Evolutionary conservation across 1,140 invertebrate genomes (phyloP).

Genomic region (Proctacanthus coquilletti): DNA sequence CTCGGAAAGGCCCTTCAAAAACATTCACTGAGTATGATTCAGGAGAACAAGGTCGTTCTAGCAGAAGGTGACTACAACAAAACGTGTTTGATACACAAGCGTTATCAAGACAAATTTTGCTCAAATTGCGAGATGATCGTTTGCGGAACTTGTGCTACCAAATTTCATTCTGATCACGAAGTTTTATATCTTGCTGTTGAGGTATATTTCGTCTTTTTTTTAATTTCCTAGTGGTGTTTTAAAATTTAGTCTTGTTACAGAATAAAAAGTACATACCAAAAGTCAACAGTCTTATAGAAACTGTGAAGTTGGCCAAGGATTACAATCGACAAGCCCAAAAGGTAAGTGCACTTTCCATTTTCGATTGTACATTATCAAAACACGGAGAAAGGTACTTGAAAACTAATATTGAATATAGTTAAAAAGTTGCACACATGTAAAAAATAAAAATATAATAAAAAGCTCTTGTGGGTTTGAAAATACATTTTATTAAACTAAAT

Average conservation of each 20-base stretch:
- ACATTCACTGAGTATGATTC: conserved; percentile 9
- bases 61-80: too few relatives aligned
- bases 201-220: not conserved
- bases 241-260: conserved; percentile 4
- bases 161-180: not conserved
- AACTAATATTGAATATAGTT: too few relatives aligned
- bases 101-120: conserved; percentile 10
- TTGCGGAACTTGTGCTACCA: conserved; percentile 5
- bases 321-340: conserved; percentile 7
- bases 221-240: not conserved
- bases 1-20: conserved; percentile 16
- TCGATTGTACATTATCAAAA: too few relatives aligned
- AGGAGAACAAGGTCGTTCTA: not conserved
- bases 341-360: too few relatives aligned
- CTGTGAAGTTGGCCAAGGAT: conserved; percentile 4
- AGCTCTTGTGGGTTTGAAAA: too few relatives aligned
- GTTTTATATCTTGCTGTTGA: not conserved
- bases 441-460: too few relatives aligned
- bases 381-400: too few relatives aligned
- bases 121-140: not conserved
- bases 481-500: too few relatives aligned
- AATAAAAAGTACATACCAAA: conserved; percentile 6
- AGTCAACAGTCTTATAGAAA: conserved; percentile 6
- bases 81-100: too few relatives aligned
- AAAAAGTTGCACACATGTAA: too few relatives aligned